Evolutionary conservation across 2,113 vertebrate species (phyloP).

Genomic region (Toxotes chatareus): DNA sequence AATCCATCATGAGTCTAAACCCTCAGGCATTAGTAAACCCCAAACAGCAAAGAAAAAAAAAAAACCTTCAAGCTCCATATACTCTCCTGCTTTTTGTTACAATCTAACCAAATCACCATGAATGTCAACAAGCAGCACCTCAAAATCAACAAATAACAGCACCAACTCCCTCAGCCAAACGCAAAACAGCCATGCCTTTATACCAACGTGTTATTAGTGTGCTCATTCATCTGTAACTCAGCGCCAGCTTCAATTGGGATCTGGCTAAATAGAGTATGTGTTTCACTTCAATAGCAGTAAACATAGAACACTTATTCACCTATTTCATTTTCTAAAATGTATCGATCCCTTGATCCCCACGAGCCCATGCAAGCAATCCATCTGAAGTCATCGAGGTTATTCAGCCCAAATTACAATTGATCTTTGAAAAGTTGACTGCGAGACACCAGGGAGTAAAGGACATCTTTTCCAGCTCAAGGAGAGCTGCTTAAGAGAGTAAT

Average conservation of each 20-base stretch:
- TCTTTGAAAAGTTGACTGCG: conserved; percentile 64
- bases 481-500: conserved; percentile 67
- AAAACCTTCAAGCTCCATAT: background rate
- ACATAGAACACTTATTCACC: conserved; percentile 34
- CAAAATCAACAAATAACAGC: conserved; percentile 27
- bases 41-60: background rate
- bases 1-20: conserved; percentile 10
- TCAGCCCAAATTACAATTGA: conserved; percentile 72
- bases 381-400: conserved; percentile 64
- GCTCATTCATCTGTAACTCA: conserved; percentile 37
- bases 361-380: conserved; percentile 50
- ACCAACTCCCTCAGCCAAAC: conserved; percentile 26
- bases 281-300: conserved; percentile 44
- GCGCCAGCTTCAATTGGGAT: conserved; percentile 22
- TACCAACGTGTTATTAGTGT: conserved; percentile 4
- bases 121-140: conserved; percentile 31
- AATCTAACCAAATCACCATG: conserved; percentile 10
- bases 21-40: background rate
- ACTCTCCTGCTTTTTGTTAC: background rate
- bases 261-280: conserved; percentile 35
- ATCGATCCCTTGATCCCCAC: conserved; percentile 50
- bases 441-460: conserved; percentile 56
- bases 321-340: conserved; percentile 64
- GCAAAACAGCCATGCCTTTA: background rate
- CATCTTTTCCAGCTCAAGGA: conserved; percentile 63